phyloP scores from a whole-genome alignment of 2,888 invertebrate genomes.

The Drosophila melanosoma region DNA sequence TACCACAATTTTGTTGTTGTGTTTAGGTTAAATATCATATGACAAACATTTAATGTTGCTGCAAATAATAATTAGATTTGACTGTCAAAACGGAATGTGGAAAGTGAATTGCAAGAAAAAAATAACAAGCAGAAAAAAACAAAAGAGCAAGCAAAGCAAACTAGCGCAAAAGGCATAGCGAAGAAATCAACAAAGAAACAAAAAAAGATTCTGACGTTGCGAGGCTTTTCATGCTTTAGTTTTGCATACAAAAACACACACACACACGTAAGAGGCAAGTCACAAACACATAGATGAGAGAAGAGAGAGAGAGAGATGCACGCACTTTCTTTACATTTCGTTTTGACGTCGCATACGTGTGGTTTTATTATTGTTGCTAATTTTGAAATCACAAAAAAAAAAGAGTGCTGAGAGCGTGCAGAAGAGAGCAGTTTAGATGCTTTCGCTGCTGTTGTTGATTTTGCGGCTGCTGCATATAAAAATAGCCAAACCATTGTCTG shows the following conservation, averaged over 20 bases:
- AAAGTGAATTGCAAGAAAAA: conserved; percentile 51
- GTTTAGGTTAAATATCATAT: background rate
- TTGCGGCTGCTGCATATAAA: conserved; percentile 49
- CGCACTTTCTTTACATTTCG: conserved; percentile 73
- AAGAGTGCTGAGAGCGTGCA: conserved; percentile 19
- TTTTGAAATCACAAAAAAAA: conserved; percentile 60
- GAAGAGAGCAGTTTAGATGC: conserved; percentile 38
- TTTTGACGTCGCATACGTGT: conserved; percentile 42
- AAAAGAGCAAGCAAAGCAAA: conserved; percentile 18
- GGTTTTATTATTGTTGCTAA: conserved; percentile 70
- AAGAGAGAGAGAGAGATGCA: conserved; percentile 23
- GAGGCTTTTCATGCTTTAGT: conserved; percentile 32
- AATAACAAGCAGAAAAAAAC: conserved; percentile 35
- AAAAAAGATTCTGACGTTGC: conserved; percentile 36
- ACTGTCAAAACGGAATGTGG: conserved; percentile 19
- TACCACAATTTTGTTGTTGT: conserved; percentile 2
- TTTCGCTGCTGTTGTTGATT: conserved; percentile 21
- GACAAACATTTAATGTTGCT: conserved; percentile 4
- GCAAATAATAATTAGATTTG: conserved; percentile 1
- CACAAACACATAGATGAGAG: conserved; percentile 4
- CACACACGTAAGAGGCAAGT: conserved; percentile 2
- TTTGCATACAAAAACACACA: conserved; percentile 32
- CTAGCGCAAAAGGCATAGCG: conserved; percentile 6
- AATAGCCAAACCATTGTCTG: conserved; percentile 54
- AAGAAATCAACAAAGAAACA: conserved; percentile 35